phyloP scores from a whole-genome alignment of 2,888 invertebrate species.

The Chalcis sispes region DNA sequence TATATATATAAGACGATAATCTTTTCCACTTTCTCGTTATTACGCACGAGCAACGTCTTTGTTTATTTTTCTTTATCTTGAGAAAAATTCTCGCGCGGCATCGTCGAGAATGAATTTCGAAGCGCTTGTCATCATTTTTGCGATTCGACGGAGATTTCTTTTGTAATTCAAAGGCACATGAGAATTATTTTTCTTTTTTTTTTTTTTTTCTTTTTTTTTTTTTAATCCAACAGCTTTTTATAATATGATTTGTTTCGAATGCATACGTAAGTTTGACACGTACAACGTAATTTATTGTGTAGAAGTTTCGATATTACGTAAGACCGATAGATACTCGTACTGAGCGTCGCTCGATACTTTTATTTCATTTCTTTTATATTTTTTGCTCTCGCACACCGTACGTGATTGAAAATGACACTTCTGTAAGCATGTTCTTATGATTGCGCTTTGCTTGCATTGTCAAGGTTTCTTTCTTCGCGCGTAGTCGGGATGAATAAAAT shows the following conservation, averaged over 20 bases:
- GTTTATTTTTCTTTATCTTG: constrained; percentile 34
- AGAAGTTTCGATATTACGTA: constrained; percentile 27
- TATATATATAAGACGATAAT: no score
- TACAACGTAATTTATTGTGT: neutral
- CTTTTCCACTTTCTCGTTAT: no score
- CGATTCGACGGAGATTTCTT: no score
- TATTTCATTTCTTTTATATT: neutral
- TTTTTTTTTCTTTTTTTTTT: neutral
- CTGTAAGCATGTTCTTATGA: neutral
- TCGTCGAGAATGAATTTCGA: no score
- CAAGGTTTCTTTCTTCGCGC: constrained; percentile 9
- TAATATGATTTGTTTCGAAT: no score
- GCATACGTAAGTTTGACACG: neutral
- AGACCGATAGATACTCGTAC: neutral
- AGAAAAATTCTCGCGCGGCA: no score
- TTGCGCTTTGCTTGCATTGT: neutral
- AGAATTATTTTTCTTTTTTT: no score
- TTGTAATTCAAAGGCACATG: no score
- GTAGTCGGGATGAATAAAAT: no score
- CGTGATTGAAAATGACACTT: constrained; percentile 12
- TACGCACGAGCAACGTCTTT: constrained; percentile 12
- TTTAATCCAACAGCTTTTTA: no score
- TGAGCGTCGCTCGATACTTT: neutral
- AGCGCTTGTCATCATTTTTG: no score
- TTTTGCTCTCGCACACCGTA: neutral